Evolutionary conservation across 2,797 vertebrate species (phyloP), one percentile per base, ranked within the genome.

Genomic region (Pseudopleuronectes americanus): DNA sequence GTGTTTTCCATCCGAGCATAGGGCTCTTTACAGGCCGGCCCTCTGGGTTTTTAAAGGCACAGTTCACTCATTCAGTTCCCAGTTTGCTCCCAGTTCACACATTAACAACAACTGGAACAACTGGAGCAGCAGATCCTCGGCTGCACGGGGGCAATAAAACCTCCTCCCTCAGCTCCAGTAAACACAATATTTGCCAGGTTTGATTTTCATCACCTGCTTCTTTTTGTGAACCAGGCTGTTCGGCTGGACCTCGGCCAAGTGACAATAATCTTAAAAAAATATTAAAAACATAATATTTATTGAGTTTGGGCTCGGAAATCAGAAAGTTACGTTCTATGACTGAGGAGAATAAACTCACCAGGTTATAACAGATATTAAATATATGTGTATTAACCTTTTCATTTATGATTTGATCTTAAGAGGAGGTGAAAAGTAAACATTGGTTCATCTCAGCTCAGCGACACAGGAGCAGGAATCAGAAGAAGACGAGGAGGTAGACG

Each of bases 31-130:
- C 76, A 48, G 59, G 48, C 22, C 0, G 31, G 83, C 73, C 51
- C 63, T 49, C n/a, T 55, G 92, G 93, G 90, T 88, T 92, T 92
- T 84, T 89, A 86, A 89, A 92, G 63, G 90, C 90, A 58, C 85
- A 36, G 61, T 67, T 67, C 62, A 36, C 57, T 68, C 68, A 6
- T 79, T 71, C 2, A 7, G 23, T 36, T 59, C 45, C 68, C 71
- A 61, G 60, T 72, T 17, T 36, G 48, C 16, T 92, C 91, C 93
- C 94, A 90, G 67, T 66, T 66, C 57, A 22, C 64, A 48, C 82
- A 74, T 86, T 85, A 93, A 92, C 31, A 56, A 23, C 71, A 53
- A 78, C 80, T 65, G 73, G 73, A 81, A 71, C 70, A 74, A 79
- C 70, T 73, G 80, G 77, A 85, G 74, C 77, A 67, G 71, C 76